These are phyloP conservation scores for Ibidorhyncha struthersii DNA, from an alignment of 2,113 vertebrate genomes.

Conservation along the genomic window DNA sequence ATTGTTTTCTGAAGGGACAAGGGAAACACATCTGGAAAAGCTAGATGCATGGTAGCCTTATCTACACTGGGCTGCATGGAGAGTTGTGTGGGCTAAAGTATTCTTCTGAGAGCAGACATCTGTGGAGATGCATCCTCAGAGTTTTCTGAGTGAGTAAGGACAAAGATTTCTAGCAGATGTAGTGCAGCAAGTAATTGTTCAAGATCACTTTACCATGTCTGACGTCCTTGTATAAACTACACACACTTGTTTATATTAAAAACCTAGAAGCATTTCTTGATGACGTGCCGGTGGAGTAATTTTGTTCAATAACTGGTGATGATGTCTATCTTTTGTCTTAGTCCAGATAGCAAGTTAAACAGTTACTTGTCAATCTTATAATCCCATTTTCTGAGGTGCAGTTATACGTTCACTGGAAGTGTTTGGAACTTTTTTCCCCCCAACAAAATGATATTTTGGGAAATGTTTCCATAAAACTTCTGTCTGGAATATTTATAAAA, in stretches of 20 bases:
- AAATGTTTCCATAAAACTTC: background rate
- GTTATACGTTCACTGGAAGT: background rate
- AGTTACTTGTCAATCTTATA: background rate
- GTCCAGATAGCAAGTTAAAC: background rate
- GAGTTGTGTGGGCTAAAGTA: background rate
- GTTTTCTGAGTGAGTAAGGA: background rate
- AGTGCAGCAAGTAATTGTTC: background rate
- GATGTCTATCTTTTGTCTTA: background rate
- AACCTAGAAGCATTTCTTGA: background rate
- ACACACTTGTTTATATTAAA: slow-evolving; percentile 19
- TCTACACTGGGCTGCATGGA: background rate
- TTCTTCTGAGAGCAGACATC: background rate
- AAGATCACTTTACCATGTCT: slow-evolving; percentile 18
- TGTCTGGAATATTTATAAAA: background rate
- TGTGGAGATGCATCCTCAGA: background rate
- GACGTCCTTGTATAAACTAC: background rate
- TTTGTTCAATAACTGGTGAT: slow-evolving; percentile 2
- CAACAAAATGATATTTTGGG: background rate
- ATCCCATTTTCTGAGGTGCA: background rate
- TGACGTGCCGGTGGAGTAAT: background rate
- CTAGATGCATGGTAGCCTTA: background rate
- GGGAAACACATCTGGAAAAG: background rate
- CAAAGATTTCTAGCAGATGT: slow-evolving; percentile 29
- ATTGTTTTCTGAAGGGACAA: background rate
- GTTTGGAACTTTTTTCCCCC: background rate